These are phyloP conservation scores for Anguilla japonica DNA, from an alignment of 2,113 vertebrate species.

Conservation along the genomic window DNA sequence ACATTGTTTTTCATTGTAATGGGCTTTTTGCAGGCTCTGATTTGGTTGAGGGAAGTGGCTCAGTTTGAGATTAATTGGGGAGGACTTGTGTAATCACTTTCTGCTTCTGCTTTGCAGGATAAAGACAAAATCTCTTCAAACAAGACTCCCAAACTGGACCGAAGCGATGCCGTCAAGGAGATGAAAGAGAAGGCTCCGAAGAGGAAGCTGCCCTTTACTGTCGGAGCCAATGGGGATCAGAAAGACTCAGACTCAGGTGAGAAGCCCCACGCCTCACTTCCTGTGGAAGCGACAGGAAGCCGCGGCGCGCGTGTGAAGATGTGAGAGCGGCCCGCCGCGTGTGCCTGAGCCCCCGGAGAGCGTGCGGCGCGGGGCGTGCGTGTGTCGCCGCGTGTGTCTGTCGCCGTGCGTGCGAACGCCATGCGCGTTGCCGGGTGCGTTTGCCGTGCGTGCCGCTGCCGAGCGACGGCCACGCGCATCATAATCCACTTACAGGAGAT, in stretches of 20 bases:
- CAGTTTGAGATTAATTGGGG: neutral
- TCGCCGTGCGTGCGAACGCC: conserved; percentile 15
- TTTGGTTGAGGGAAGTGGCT: neutral
- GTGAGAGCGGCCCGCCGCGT: conserved; percentile 27
- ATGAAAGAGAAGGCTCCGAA: conserved; percentile 97
- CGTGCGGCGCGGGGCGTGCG: neutral
- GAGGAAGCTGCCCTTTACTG: conserved; percentile 95
- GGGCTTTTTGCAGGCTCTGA: neutral
- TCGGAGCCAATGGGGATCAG: conserved; percentile 98
- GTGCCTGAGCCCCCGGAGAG: conserved; percentile 15
- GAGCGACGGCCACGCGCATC: conserved; percentile 36
- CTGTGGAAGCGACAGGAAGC: conserved; percentile 17
- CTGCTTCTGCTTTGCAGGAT: conserved; percentile 75
- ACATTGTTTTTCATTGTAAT: neutral
- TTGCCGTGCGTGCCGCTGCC: neutral
- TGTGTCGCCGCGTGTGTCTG: conserved; percentile 32
- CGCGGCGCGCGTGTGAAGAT: conserved; percentile 34
- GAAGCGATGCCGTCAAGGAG: conserved; percentile 95
- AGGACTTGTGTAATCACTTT: neutral
- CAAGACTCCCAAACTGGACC: conserved; percentile 98
- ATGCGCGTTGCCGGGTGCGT: too few relatives aligned
- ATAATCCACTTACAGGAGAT: conserved; percentile 44
- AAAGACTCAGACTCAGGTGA: conserved; percentile 98
- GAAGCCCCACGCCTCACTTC: conserved; percentile 27
- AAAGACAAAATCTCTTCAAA: conserved; percentile 98